Evolutionary conservation across 2,113 vertebrate species (phyloP).

Genomic region (Propithecus coquereli): DNA sequence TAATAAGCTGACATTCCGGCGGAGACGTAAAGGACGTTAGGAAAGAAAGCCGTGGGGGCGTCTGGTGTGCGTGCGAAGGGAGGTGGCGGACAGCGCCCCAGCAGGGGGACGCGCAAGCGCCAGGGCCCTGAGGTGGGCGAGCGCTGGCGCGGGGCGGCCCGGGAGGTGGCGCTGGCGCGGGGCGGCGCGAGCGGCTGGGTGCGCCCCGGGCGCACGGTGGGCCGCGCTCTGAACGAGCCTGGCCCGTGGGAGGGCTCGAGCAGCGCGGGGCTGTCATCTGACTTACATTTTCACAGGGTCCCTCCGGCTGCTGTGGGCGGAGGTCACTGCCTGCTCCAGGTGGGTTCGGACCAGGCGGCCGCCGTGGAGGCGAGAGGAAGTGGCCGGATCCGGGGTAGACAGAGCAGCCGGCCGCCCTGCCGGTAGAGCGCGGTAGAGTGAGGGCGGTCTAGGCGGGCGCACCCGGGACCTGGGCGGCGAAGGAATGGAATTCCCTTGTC

Average conservation of each 20-base stretch:
- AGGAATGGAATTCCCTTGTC: neutral
- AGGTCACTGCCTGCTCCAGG: neutral
- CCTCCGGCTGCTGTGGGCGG: neutral
- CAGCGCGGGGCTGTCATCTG: no score
- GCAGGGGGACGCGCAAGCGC: neutral
- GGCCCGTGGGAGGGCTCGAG: no score
- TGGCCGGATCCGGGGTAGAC: neutral
- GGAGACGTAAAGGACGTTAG: neutral
- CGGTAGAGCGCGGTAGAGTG: accelerated
- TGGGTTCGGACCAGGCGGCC: accelerated
- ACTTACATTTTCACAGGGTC: neutral
- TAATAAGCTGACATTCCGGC: neutral
- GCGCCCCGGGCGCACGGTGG: accelerated
- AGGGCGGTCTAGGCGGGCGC: accelerated
- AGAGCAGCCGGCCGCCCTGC: neutral
- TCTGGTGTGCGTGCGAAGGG: neutral
- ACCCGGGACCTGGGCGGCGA: accelerated
- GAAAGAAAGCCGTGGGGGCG: neutral
- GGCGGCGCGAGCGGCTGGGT: neutral
- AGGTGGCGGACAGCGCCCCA: accelerated
- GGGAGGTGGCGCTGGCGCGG: neutral
- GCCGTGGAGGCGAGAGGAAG: neutral
- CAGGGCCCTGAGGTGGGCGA: neutral
- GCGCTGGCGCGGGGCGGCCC: neutral
- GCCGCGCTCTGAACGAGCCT: neutral